Evolutionary conservation across 2,113 vertebrate species (phyloP).

Genomic region (Daubentonia madagascariensis): DNA sequence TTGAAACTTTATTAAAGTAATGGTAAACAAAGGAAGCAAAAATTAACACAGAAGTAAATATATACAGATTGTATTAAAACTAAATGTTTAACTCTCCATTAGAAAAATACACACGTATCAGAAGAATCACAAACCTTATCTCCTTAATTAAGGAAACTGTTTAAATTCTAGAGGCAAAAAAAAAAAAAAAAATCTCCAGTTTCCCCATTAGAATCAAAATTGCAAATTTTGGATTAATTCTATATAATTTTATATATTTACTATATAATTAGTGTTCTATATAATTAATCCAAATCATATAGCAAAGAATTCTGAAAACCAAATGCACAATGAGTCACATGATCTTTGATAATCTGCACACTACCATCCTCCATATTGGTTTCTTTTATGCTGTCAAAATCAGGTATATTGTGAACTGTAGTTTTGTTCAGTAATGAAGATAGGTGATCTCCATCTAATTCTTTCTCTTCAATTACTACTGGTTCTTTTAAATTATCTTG

Average conservation of each 20-base stretch:
- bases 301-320: slow-evolving; percentile 88
- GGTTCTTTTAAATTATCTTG: not conserved
- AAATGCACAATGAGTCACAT: slow-evolving; percentile 86
- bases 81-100: not conserved
- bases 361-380: slow-evolving; percentile 82
- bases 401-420: not conserved
- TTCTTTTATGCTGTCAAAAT: slow-evolving; percentile 79
- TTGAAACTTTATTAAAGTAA: slow-evolving; percentile 56
- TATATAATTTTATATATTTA: not conserved
- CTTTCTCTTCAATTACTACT: not conserved
- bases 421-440: not conserved
- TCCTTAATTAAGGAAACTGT: slow-evolving; percentile 31
- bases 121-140: slow-evolving; percentile 35
- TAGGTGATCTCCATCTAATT: slow-evolving; percentile 60
- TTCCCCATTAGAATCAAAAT: slow-evolving; percentile 29
- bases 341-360: slow-evolving; percentile 81
- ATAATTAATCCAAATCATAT: slow-evolving; percentile 90
- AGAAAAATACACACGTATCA: not conserved
- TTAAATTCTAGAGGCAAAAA: not conserved
- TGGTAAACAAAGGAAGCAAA: not conserved
- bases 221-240: slow-evolving; percentile 1
- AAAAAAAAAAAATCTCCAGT: not conserved
- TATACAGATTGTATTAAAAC: slow-evolving; percentile 3
- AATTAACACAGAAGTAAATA: not conserved
- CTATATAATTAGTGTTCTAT: too few relatives aligned